Conservation (phyloP, 2,113 vertebrate species). For the Sinocyclocheilus anophthalmus region DNA sequence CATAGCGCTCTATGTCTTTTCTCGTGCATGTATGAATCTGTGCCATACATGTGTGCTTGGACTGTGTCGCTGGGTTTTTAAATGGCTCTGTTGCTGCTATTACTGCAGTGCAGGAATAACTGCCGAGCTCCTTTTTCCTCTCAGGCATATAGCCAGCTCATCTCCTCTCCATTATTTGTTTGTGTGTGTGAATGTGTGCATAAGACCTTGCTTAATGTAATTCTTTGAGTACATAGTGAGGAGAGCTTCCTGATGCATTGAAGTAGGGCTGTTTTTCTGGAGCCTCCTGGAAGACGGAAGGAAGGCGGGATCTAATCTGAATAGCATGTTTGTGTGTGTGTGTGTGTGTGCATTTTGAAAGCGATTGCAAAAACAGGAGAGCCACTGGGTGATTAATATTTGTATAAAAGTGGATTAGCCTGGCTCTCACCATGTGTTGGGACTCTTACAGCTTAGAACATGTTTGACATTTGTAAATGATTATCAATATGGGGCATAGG, state of each 20-base stretch:
- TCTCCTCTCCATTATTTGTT: conserved; percentile 27
- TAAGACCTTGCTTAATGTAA: neutral
- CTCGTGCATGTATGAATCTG: conserved; percentile 36
- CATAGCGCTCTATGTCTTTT: conserved; percentile 33
- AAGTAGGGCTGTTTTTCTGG: conserved; percentile 49
- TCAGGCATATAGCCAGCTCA: conserved; percentile 41
- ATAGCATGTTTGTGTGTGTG: no score
- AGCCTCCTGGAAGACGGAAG: neutral
- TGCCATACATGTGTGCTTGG: conserved; percentile 28
- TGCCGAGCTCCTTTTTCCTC: conserved; percentile 28
- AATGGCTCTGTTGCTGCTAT: conserved; percentile 23
- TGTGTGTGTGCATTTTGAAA: conserved; percentile 19
- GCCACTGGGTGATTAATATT: neutral
- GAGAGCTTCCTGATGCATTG: conserved; percentile 7
- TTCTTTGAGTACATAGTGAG: conserved; percentile 29
- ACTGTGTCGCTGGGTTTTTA: conserved; percentile 23
- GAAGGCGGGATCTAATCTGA: neutral
- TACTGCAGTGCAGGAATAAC: conserved; percentile 57
- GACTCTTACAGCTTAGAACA: conserved; percentile 1
- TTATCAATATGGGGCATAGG: conserved; percentile 43
- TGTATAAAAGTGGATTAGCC: neutral
- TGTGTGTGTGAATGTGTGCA: conserved; percentile 35
- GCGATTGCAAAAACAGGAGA: neutral
- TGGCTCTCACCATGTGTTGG: conserved; percentile 7
- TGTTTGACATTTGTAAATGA: conserved; percentile 35